These are phyloP conservation scores for Sylvicola cinctus DNA, from an alignment of 2,888 invertebrate species.

Conservation along the genomic window DNA sequence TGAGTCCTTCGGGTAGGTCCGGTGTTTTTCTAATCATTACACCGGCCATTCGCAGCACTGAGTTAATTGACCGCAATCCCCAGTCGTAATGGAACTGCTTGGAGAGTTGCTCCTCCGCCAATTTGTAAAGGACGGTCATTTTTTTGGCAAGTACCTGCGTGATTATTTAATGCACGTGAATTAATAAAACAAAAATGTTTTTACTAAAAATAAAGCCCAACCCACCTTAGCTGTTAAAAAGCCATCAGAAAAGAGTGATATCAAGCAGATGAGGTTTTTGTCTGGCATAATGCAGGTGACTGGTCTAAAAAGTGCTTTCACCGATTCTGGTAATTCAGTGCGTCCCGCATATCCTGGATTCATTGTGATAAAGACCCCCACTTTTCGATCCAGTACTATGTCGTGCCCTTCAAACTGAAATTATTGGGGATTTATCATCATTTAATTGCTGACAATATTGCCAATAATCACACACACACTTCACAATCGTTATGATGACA, in stretches of 20 bases:
- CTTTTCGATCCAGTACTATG: slow-evolving; percentile 61
- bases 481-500: neutral
- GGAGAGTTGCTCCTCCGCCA: slow-evolving; percentile 72
- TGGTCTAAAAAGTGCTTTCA: slow-evolving; percentile 78
- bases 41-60: slow-evolving; percentile 81
- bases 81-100: slow-evolving; percentile 90
- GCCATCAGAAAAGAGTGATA: slow-evolving; percentile 82
- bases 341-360: slow-evolving; percentile 86
- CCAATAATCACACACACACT: neutral
- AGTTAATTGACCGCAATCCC: slow-evolving; percentile 77
- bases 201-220: neutral
- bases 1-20: slow-evolving; percentile 64
- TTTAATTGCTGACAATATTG: neutral
- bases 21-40: slow-evolving; percentile 60
- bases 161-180: slow-evolving; percentile 1
- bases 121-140: slow-evolving; percentile 77
- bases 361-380: slow-evolving; percentile 90
- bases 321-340: slow-evolving; percentile 79
- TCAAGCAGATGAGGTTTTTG: slow-evolving; percentile 76
- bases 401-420: slow-evolving; percentile 64
- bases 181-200: neutral
- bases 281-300: slow-evolving; percentile 86
- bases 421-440: neutral
- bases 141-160: slow-evolving; percentile 61
- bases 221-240: slow-evolving; percentile 68